Evolutionary conservation across 2,113 vertebrate genomes (phyloP), one percentile per base, ranked within the genome.

Genomic region (Barbus barbus): DNA sequence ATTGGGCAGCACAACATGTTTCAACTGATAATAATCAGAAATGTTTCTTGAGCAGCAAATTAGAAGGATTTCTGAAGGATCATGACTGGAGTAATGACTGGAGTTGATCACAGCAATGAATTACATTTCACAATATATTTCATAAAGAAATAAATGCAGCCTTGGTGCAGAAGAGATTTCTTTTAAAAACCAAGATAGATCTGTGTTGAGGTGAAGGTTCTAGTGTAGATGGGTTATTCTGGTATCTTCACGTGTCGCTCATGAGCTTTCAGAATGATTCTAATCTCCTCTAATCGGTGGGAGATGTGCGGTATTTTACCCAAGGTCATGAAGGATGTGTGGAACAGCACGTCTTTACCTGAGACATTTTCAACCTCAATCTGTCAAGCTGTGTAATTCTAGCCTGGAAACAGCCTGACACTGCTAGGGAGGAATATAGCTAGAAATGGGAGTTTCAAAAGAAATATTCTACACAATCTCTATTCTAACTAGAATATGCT

Each of bases 331-430:
- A 46, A 44, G 20, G 31, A 11, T 24, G 65, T 71, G 65, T 82
- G 28, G 48, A 38, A 26, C 80, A 56, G 31, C 80, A 3, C 31
- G 4, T 78, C 51, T 24, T 53, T 81, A 53, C 44, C 44, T 53
- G 63, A 24, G 79, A 81, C 36, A 26, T 53, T 41, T 41, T 56
- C 22, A 71, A 12, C 81, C 48, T 82, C 67, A 26, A 73, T 58
- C 65, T 58, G 36, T 58, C 65, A 72, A 20, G 8, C 28, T 58
- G 81, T 8, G 20, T 46, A 22, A 78, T 53, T 76, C 16, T 20
- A 56, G 31, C 74, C 48, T 33, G 74, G 6, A 41, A 3, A 9
- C 4, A 33, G 6, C 72, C 24, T 31, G 9, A 76, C 14, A 20
- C 14, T 28, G 14, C 61, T 18, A 6, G 61, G 14, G 13, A 63